Conservation (phyloP, 64 coral and sea anemone genomes). For the Porites lutea region DNA sequence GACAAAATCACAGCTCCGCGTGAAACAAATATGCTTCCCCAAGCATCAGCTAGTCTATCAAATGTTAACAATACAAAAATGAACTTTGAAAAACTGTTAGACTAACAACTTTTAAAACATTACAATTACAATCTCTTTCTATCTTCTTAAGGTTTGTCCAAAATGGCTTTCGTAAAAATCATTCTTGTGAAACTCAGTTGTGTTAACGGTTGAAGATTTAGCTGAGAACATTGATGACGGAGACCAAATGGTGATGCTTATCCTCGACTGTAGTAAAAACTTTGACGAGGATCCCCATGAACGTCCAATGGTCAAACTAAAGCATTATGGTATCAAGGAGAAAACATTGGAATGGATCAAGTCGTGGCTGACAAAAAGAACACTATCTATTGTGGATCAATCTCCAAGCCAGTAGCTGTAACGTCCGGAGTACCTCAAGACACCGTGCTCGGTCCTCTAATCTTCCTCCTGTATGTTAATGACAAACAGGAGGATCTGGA, state of each 20-base stretch:
- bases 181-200: constrained; percentile 56
- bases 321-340: constrained; percentile 46
- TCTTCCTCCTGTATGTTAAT: constrained; percentile 38
- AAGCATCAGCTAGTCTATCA: too few relatives aligned
- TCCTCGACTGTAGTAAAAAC: constrained; percentile 17
- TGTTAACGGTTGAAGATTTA: constrained; percentile 38
- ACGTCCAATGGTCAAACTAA: neutral
- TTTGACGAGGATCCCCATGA: constrained; percentile 10
- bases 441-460: constrained; percentile 37
- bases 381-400: constrained; percentile 17
- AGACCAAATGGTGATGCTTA: neutral
- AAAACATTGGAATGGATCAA: constrained; percentile 28
- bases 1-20: too few relatives aligned
- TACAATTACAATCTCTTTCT: too few relatives aligned
- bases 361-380: constrained; percentile 45
- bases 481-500: neutral
- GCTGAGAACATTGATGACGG: constrained; percentile 15
- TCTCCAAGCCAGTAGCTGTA: neutral
- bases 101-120: too few relatives aligned
- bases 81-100: too few relatives aligned
- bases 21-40: too few relatives aligned
- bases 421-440: constrained; percentile 57
- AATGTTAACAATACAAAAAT: too few relatives aligned
- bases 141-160: neutral
- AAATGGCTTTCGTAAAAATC: constrained; percentile 59